Percentiles rank a stretch among this genome's conserved stretches.
These are phyloP conservation scores for Coregonus ussuriensis DNA, from an alignment of 2,797 vertebrate species.

Conservation along the genomic window DNA sequence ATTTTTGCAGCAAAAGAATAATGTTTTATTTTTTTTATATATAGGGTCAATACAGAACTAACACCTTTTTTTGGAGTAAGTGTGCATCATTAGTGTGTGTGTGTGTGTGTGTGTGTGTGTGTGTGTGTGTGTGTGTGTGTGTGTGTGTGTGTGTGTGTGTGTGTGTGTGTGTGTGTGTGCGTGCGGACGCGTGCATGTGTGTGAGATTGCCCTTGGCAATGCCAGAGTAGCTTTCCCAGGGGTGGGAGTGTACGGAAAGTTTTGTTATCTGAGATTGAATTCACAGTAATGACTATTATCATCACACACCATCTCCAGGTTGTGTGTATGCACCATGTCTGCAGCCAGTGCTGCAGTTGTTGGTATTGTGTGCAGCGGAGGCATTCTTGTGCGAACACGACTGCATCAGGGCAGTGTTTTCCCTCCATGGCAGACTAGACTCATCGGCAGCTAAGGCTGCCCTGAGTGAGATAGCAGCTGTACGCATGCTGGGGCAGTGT, in stretches of 20 bases:
- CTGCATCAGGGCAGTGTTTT: conserved; percentile 6
- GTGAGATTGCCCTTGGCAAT: no score
- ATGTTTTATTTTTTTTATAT: no score
- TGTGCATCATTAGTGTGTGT: no score
- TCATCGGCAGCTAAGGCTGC: neutral
- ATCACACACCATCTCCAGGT: neutral
- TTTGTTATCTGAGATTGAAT: conserved; percentile 10
- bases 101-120: no score
- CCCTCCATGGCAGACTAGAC: conserved; percentile 1
- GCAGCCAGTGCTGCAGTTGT: neutral
- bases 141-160: neutral
- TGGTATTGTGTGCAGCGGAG: neutral
- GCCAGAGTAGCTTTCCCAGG: no score
- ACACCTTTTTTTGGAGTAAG: no score
- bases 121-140: neutral
- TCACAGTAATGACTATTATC: conserved; percentile 9
- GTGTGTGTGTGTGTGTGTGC: no score
- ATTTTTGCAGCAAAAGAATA: no score
- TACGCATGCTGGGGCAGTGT: neutral
- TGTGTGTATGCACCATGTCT: neutral
- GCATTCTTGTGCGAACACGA: conserved; percentile 13
- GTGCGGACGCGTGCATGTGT: accelerated
- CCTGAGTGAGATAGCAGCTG: conserved; percentile 7
- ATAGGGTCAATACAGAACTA: no score
- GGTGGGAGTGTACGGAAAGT: no score